A percentile compares a stretch with the other conserved stretches of the same genome.
Evolutionary conservation across 1,140 invertebrate genomes (phyloP).

Genomic region (Lucilia sericata): DNA sequence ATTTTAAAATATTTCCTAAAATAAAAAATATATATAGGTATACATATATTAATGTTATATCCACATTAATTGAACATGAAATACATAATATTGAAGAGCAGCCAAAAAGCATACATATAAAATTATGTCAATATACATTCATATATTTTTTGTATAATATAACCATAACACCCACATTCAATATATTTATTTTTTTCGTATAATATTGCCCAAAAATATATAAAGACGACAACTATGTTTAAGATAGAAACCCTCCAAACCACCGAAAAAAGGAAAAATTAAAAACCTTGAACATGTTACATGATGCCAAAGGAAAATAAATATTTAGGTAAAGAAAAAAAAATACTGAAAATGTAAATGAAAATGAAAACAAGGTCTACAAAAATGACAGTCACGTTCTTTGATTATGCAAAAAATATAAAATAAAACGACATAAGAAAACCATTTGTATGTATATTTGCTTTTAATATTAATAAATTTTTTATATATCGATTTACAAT

Average conservation of each 20-base stretch:
- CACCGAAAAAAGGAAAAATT: neutral
- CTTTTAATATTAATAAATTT: slow-evolving; percentile 44
- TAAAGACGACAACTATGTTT: neutral
- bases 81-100: too few species aligned
- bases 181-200: neutral
- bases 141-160: neutral
- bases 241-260: neutral
- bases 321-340: neutral
- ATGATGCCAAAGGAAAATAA: neutral
- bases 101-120: too few species aligned
- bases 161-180: neutral
- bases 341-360: slow-evolving; percentile 2
- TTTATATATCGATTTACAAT: slow-evolving; percentile 22
- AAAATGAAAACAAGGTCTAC: slow-evolving; percentile 5
- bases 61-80: too few species aligned
- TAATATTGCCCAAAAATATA: neutral
- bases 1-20: too few species aligned
- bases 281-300: slow-evolving; percentile 39
- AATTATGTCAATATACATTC: too few species aligned
- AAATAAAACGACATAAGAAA: slow-evolving; percentile 38
- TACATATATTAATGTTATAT: too few species aligned
- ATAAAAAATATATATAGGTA: too few species aligned
- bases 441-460: slow-evolving; percentile 40
- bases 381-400: slow-evolving; percentile 41
- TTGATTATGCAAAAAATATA: slow-evolving; percentile 35